Conservation (phyloP, 2,888 invertebrate genomes). For the Oxystoma pomonae region DNA sequence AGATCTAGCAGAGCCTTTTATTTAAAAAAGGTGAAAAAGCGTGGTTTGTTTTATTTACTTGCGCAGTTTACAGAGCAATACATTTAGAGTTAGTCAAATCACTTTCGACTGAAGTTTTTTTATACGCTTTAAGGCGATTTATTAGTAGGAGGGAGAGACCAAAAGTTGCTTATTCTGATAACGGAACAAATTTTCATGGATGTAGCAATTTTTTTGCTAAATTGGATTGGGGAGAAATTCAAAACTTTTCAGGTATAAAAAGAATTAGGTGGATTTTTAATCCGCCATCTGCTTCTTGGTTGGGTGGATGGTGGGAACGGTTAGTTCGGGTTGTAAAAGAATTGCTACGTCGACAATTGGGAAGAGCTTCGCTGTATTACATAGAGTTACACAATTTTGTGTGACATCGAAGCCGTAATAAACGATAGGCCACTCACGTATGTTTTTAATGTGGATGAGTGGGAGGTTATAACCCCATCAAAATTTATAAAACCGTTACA, state of each 20-base stretch:
- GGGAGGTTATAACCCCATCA: neutral
- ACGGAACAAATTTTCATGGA: slow-evolving; percentile 1
- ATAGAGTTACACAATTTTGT: neutral
- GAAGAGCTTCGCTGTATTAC: neutral
- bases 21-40: neutral
- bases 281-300: neutral
- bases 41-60: neutral
- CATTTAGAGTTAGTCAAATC: neutral
- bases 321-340: neutral
- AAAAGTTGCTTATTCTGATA: neutral
- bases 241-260: neutral
- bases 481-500: neutral
- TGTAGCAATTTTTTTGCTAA: neutral
- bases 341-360: neutral
- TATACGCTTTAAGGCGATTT: slow-evolving; percentile 3
- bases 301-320: neutral
- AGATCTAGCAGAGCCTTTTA: too few species aligned
- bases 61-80: neutral
- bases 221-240: neutral
- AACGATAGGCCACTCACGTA: slow-evolving; percentile 2
- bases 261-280: neutral
- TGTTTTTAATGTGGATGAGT: neutral
- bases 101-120: neutral
- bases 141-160: neutral
- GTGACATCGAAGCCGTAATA: neutral